Percentiles rank a stretch among this genome's conserved stretches.
phyloP scores from a whole-genome alignment of 2,888 invertebrate species.

The Plebejus melissa region DNA sequence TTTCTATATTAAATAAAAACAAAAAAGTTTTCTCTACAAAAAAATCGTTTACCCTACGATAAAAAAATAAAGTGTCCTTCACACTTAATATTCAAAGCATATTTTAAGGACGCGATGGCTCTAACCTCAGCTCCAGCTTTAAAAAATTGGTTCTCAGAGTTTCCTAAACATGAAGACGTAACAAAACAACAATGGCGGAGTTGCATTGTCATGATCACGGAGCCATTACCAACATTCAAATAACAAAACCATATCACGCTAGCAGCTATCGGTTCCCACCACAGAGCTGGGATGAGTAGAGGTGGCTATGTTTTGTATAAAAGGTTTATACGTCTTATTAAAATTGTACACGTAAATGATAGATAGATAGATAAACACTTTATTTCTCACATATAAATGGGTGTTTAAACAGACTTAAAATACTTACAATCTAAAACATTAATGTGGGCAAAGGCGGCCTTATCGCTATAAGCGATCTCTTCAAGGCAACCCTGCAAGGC shows the following conservation, averaged over 20 bases:
- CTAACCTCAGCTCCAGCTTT: neutral
- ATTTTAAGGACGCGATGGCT: neutral
- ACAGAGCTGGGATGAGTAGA: neutral
- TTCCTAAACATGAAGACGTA: slow-evolving; percentile 26
- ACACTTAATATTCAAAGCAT: neutral
- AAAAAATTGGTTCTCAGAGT: slow-evolving; percentile 10
- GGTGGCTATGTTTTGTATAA: neutral
- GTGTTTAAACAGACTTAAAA: too few relatives aligned
- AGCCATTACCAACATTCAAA: slow-evolving; percentile 62
- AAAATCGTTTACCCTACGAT: too few relatives aligned
- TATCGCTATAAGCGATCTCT: too few relatives aligned
- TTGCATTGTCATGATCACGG: slow-evolving; percentile 72
- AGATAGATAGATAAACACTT: too few relatives aligned
- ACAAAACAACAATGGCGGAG: slow-evolving; percentile 38
- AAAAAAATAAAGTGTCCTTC: neutral
- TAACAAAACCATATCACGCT: slow-evolving; percentile 74
- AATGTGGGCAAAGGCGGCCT: too few relatives aligned
- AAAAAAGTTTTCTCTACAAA: neutral
- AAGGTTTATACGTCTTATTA: too few relatives aligned
- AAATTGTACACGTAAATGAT: too few relatives aligned
- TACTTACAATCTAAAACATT: too few relatives aligned
- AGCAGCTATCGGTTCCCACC: slow-evolving; percentile 74
- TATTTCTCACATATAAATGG: too few relatives aligned
- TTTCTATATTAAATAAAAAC: too few relatives aligned
- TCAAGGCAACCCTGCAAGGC: too few relatives aligned